Conservation (phyloP, 2,113 vertebrate genomes). For the Sceloporus undulatus region DNA sequence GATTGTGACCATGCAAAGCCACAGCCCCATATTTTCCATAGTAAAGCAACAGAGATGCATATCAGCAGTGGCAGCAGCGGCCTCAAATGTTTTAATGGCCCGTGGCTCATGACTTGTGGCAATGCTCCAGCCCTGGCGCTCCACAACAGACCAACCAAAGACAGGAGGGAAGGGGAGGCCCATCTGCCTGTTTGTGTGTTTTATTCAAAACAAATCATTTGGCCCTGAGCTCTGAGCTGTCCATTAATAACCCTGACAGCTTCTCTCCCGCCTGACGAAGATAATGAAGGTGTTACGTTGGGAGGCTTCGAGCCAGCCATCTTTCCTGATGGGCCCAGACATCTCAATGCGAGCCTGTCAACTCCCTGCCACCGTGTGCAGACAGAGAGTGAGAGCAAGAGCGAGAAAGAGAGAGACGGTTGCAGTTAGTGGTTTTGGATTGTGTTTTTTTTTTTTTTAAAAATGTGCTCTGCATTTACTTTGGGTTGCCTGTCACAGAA, state of each 20-base stretch:
- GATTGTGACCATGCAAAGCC: background rate
- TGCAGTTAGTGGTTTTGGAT: rapidly evolving
- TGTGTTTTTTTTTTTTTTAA: background rate
- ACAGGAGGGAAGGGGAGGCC: background rate
- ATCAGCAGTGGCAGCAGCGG: background rate
- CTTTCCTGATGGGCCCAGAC: slow-evolving; percentile 4
- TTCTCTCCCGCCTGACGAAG: slow-evolving; percentile 2
- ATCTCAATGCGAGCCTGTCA: rapidly evolving
- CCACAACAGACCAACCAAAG: background rate
- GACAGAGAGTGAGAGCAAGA: background rate
- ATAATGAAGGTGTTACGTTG: slow-evolving; percentile 47
- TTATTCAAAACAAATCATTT: slow-evolving; percentile 32
- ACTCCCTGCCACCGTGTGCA: background rate
- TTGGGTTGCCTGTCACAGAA: background rate
- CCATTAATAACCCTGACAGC: slow-evolving; percentile 62
- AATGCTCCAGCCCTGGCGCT: background rate
- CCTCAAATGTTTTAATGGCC: background rate
- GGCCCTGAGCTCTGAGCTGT: background rate
- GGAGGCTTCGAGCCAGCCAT: background rate
- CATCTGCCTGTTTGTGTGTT: background rate
- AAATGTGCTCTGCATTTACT: background rate
- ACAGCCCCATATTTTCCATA: background rate
- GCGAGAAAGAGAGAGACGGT: background rate
- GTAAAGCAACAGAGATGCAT: background rate
- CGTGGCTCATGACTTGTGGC: rapidly evolving